These are phyloP conservation scores for Anguilla anguilla DNA, from an alignment of 2,797 vertebrate genomes.

Conservation along the genomic window DNA sequence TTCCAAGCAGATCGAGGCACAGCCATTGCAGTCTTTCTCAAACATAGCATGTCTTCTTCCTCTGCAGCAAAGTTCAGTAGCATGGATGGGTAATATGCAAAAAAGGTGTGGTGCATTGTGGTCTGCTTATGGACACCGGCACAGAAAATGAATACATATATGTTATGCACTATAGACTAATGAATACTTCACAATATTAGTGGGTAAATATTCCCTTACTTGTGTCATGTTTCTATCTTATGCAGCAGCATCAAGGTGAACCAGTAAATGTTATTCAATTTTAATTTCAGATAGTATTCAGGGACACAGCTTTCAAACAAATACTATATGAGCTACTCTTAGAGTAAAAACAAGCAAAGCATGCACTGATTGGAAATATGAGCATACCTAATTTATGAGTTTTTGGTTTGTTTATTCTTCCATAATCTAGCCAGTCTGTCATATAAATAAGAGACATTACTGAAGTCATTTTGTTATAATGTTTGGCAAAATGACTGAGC, in stretches of 20 bases:
- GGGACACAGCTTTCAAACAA: no score
- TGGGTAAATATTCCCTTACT: not conserved
- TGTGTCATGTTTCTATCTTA: not conserved
- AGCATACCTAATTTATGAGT: not conserved
- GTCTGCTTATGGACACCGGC: not conserved
- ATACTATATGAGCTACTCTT: not conserved
- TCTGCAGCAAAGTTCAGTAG: not conserved
- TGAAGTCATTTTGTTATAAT: not conserved
- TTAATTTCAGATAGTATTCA: not conserved
- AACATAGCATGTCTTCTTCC: not conserved
- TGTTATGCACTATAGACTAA: not conserved
- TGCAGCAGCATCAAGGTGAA: not conserved
- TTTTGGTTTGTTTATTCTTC: not conserved
- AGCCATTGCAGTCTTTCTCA: not conserved
- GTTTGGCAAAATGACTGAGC: not conserved
- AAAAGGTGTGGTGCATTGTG: not conserved
- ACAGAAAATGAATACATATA: not conserved
- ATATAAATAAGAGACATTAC: not conserved
- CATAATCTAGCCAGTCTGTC: not conserved
- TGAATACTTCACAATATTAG: not conserved
- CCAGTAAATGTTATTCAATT: not conserved
- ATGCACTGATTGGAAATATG: not conserved
- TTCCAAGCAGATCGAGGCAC: not conserved
- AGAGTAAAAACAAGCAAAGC: not conserved
- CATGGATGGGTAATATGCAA: not conserved